These are phyloP conservation scores for Numida meleagris DNA, from an alignment of 2,113 vertebrate genomes.

Conservation along the genomic window DNA sequence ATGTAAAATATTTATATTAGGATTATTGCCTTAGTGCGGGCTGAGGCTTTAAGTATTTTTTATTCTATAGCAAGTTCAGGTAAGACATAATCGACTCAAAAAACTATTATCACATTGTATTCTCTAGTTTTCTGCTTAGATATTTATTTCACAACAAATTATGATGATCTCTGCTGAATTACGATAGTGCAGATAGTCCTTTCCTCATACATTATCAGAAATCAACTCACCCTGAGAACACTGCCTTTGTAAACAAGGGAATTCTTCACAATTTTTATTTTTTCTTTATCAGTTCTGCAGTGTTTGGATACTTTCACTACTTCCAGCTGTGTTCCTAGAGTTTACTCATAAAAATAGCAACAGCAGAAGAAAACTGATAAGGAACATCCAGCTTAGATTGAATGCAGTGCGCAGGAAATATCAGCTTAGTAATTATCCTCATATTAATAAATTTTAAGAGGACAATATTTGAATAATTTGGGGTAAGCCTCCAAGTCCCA, in stretches of 20 bases:
- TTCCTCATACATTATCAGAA: neutral
- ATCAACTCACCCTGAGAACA: neutral
- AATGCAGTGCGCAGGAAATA: neutral
- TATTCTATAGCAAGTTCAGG: neutral
- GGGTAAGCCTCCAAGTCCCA: neutral
- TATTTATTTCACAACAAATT: neutral
- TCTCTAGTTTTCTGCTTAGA: neutral
- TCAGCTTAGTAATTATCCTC: neutral
- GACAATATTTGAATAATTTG: neutral
- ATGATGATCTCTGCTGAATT: neutral
- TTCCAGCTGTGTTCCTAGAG: too few relatives aligned
- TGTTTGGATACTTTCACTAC: neutral
- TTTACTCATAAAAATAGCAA: neutral
- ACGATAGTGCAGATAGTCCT: neutral
- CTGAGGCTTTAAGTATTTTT: neutral
- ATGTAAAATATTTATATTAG: neutral
- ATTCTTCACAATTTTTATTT: neutral
- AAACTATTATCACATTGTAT: neutral
- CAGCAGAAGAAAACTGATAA: neutral
- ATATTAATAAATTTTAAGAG: neutral
- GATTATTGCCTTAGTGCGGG: rapidly evolving
- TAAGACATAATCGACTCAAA: neutral
- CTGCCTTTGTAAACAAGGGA: neutral
- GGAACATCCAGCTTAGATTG: neutral
- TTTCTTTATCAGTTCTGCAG: neutral